Conservation (phyloP, 2,888 invertebrate genomes). For the Epinotia bilunana region DNA sequence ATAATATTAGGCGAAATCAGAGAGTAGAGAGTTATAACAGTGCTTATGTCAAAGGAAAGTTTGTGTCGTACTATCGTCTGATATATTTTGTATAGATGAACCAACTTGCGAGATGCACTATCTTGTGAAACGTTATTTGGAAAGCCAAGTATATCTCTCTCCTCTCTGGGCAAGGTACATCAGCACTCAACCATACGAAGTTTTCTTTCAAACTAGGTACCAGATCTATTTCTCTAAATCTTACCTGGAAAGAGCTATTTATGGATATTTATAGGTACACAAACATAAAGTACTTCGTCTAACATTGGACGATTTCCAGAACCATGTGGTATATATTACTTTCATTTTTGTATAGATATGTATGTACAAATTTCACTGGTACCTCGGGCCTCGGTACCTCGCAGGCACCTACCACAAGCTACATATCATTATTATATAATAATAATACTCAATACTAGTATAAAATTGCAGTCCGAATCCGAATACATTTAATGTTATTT, state of each 20-base stretch:
- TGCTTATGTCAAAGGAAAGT: background rate
- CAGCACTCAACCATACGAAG: conserved; percentile 17
- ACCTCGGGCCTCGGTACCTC: conserved; percentile 29
- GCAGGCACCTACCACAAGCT: conserved; percentile 34
- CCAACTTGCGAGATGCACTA: background rate
- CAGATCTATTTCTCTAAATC: conserved; percentile 10
- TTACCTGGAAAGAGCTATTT: conserved; percentile 30
- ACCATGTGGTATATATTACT: conserved; percentile 5
- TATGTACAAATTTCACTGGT: conserved; percentile 36
- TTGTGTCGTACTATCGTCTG: background rate
- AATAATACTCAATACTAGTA: conserved; percentile 29
- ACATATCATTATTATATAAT: conserved; percentile 21
- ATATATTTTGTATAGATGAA: background rate
- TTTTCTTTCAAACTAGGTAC: conserved; percentile 2
- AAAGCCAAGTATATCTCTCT: background rate
- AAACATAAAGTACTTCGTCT: conserved; percentile 28
- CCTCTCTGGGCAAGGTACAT: conserved; percentile 30
- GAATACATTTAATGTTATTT: conserved; percentile 23
- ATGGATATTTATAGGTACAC: background rate
- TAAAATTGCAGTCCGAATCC: conserved; percentile 38
- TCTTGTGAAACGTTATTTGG: background rate
- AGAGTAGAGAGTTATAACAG: background rate
- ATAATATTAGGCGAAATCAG: conserved; percentile 34
- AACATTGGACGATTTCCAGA: conserved; percentile 18
- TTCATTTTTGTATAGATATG: conserved; percentile 39